Evolutionary conservation across 2,113 vertebrate genomes (phyloP), one percentile per base, ranked within the genome.

Genomic region (Amblyopsis rosae): DNA sequence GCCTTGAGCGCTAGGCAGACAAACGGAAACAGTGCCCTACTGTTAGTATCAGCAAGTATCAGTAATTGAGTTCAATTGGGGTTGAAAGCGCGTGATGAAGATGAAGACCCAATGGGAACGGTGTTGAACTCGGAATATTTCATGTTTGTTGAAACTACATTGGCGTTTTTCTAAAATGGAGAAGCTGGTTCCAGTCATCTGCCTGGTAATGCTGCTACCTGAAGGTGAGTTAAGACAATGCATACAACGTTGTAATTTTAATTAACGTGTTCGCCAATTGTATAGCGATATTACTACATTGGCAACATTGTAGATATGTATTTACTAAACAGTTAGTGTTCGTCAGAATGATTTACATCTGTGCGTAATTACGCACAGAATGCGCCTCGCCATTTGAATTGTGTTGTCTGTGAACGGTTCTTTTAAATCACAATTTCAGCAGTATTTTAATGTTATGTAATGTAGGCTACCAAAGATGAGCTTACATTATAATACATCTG

Each of bases 191-290:
- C 57, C 55, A 15, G 16, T 82, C 5, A 69, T 91, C 26, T 88
- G 76, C 59, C 62, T 91, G 72, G 75, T n/a, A 56, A 73, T 86
- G 72, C 69, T 93, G 62, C 76, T 90, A 11, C 83, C 89, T 50
- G 62, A 86, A 86, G 92, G 92, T 93, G 74, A 91, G 87, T 70
- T 35, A 33, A 46, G 73, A 2, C 12, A 6, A 56, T 64, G 26
- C 59, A 4, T 26, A 17, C 3, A n/a, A 19, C 6, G 35, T 41
- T 41, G 35, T 8, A 3, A 5, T 41, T 41, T 41, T 41, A 8
- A 41, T 41, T 6, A 41, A 6, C 6, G 35, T 41, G 35, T 41
- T 41, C 35, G 7, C 54, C 17, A 7, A 1, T 56, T 56, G 6
- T 17, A 41, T 8, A 41, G 35, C 35, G 7, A 41, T 41, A 6